Conservation (phyloP, 2,888 invertebrate genomes). For the Melieria omissa region DNA sequence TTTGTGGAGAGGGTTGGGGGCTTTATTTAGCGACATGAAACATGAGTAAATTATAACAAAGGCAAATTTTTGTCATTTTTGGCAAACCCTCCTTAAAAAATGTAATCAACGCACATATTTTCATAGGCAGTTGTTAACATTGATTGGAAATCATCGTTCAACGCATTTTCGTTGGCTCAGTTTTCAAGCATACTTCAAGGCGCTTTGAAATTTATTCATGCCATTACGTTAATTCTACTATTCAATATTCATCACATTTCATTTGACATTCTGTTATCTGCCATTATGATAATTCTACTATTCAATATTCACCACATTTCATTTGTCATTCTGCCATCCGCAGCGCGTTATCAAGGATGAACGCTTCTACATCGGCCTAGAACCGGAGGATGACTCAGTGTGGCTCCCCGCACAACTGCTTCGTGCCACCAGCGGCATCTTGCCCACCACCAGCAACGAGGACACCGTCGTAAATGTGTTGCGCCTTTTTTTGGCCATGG, state of each 20-base stretch:
- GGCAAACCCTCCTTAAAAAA: too few species aligned
- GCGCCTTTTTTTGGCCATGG: slow-evolving; percentile 85
- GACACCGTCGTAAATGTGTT: slow-evolving; percentile 83
- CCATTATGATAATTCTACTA: slow-evolving; percentile 26
- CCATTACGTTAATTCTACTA: too few species aligned
- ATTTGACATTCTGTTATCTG: not conserved
- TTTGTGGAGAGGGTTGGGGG: too few species aligned
- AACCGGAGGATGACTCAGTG: slow-evolving; percentile 90
- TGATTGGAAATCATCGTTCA: too few species aligned
- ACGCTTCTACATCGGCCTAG: slow-evolving; percentile 88
- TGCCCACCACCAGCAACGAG: slow-evolving; percentile 75
- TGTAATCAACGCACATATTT: too few species aligned
- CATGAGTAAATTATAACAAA: too few species aligned
- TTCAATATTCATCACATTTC: not conserved
- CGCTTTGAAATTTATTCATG: too few species aligned
- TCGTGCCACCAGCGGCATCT: slow-evolving; percentile 76
- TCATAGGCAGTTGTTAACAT: too few species aligned
- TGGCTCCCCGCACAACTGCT: slow-evolving; percentile 94
- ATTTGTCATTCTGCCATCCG: not conserved
- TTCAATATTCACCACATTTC: not conserved
- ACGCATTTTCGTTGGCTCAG: too few species aligned
- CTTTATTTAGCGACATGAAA: too few species aligned
- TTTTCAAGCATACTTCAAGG: too few species aligned
- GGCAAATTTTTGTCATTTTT: too few species aligned
- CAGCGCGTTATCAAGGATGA: slow-evolving; percentile 92